Evolutionary conservation across 2,113 vertebrate genomes (phyloP).

Genomic region (Urocynchramus pylzowi): DNA sequence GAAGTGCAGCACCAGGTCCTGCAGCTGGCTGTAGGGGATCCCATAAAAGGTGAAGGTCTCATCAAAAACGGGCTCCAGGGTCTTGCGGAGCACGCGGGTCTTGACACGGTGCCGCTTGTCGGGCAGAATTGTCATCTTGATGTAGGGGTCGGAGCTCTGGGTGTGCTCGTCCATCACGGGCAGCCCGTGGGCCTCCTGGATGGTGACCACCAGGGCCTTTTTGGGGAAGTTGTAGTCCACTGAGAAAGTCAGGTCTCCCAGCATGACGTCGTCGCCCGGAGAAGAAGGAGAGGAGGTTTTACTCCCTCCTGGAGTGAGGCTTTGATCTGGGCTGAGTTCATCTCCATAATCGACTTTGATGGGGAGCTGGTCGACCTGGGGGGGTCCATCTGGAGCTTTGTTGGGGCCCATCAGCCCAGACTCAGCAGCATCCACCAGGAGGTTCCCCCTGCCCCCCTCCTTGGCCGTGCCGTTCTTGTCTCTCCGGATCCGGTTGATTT

Average conservation of each 20-base stretch:
- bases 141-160: constrained; percentile 89
- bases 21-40: constrained; percentile 89
- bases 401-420: constrained; percentile 68
- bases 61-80: constrained; percentile 89
- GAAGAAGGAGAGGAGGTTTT: constrained; percentile 83
- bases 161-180: constrained; percentile 88
- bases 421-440: constrained; percentile 78
- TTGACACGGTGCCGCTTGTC: constrained; percentile 96
- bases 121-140: constrained; percentile 97
- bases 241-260: constrained; percentile 86
- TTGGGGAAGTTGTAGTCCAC: constrained; percentile 99
- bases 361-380: constrained; percentile 76
- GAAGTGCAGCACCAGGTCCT: constrained; percentile 93
- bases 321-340: constrained; percentile 80
- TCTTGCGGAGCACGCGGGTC: constrained; percentile 92
- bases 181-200: constrained; percentile 89
- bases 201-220: constrained; percentile 93
- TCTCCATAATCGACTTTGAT: constrained; percentile 82
- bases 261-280: constrained; percentile 74
- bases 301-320: constrained; percentile 81
- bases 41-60: constrained; percentile 99
- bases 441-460: constrained; percentile 62
- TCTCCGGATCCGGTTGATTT: constrained; percentile 77
- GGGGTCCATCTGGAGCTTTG: constrained; percentile 16
- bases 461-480: constrained; percentile 58